phyloP scores from a whole-genome alignment of 2,888 invertebrate genomes.

The Dexiosoma caninum region DNA sequence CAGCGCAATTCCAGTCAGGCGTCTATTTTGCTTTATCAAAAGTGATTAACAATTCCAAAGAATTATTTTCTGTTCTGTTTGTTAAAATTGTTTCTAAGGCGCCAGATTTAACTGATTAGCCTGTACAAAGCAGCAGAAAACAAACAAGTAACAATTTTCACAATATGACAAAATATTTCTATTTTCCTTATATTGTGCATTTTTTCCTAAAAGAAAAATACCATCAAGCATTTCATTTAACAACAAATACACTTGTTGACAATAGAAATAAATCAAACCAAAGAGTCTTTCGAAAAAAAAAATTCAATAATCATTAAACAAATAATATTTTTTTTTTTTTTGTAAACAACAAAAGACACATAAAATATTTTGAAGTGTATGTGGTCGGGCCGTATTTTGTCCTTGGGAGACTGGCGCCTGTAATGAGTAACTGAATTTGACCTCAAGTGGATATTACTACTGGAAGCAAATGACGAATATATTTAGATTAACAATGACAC shows the following conservation, averaged over 20 bases:
- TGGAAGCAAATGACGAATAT: too few species aligned
- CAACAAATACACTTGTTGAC: neutral
- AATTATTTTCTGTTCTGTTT: neutral
- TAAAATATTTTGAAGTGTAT: neutral
- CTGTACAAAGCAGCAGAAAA: neutral
- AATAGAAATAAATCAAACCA: neutral
- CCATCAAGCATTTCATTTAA: neutral
- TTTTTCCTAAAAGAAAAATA: neutral
- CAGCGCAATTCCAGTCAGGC: too few species aligned
- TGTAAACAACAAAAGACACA: too few species aligned
- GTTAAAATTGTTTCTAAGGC: neutral
- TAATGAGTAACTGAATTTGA: neutral
- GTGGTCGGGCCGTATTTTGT: neutral
- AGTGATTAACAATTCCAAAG: too few species aligned
- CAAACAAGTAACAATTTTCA: neutral
- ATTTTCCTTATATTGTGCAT: neutral
- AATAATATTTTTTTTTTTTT: neutral
- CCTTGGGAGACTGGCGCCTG: neutral
- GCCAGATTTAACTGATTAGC: neutral
- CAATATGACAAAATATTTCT: slow-evolving; percentile 4
- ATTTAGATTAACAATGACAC: too few species aligned
- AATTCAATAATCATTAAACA: neutral
- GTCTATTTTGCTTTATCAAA: too few species aligned
- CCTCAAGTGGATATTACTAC: too few species aligned
- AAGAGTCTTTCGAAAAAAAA: neutral